Evolutionary conservation across 2,113 vertebrate species (phyloP).

Genomic region (Oreotrochilus melanogaster): DNA sequence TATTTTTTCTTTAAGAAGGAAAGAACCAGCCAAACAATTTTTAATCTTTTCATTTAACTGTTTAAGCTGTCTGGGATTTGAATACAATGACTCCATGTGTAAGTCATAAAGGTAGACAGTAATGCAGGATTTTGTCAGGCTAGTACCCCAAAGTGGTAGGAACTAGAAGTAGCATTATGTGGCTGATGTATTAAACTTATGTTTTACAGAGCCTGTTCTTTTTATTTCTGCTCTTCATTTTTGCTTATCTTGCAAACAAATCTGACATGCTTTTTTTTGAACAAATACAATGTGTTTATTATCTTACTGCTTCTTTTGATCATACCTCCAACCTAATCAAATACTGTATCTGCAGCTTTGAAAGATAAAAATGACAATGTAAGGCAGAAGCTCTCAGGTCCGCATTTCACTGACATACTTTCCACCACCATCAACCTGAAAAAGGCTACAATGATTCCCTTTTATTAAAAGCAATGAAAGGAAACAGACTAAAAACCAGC

Average conservation of each 20-base stretch:
- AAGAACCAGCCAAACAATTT: background rate
- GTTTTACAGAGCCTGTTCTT: background rate
- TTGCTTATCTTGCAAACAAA: background rate
- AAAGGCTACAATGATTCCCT: background rate
- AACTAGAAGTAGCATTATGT: background rate
- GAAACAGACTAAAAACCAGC: background rate
- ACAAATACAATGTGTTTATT: background rate
- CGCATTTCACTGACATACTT: background rate
- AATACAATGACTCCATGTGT: background rate
- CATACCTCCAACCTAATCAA: background rate
- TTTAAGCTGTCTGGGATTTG: background rate
- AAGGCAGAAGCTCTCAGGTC: background rate
- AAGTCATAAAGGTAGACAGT: background rate
- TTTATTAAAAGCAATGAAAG: background rate
- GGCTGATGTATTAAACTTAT: background rate
- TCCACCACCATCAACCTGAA: background rate
- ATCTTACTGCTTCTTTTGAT: background rate
- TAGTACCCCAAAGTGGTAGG: background rate
- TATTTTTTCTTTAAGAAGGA: background rate
- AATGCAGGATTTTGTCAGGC: background rate
- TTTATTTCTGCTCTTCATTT: background rate
- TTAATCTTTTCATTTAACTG: background rate
- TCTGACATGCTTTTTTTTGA: background rate
- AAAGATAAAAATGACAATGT: background rate
- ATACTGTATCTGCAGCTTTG: background rate